Percentiles rank a stretch among this genome's conserved stretches.
Conservation (phyloP, 2,113 vertebrate species). For the Xenopus borealis region DNA sequence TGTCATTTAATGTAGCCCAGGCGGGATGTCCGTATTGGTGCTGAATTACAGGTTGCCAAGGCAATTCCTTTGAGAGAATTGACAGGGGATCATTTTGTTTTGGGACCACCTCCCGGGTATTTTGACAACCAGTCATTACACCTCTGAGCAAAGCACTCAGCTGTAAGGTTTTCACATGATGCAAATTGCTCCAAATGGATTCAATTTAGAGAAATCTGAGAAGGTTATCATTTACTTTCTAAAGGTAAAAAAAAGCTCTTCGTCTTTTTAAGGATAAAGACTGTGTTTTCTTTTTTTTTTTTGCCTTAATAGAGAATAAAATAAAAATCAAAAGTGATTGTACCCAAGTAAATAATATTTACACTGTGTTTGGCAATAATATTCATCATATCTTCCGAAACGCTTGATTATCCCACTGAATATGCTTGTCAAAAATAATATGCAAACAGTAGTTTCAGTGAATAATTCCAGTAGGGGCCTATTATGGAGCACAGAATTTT, state of each 20-base stretch:
- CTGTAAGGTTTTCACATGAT: conserved; percentile 87
- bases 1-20: conserved; percentile 95
- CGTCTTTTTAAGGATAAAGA: conserved; percentile 61
- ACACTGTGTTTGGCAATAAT: background rate
- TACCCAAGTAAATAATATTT: background rate
- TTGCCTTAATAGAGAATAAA: conserved; percentile 26
- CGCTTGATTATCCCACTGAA: conserved; percentile 15
- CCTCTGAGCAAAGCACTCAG: conserved; percentile 91
- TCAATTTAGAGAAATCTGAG: conserved; percentile 90
- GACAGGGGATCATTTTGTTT: conserved; percentile 98
- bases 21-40: conserved; percentile 84
- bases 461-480: conserved; percentile 26
- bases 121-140: conserved; percentile 99
- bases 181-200: conserved; percentile 99
- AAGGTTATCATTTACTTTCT: conserved; percentile 74
- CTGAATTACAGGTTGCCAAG: conserved; percentile 98
- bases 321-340: background rate
- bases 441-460: conserved; percentile 37
- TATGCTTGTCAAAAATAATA: conserved; percentile 6
- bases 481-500: conserved; percentile 7
- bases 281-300: conserved; percentile 56
- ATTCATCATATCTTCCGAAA: conserved; percentile 32
- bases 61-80: conserved; percentile 83
- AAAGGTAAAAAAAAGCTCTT: conserved; percentile 76
- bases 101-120: conserved; percentile 97